phyloP scores from a whole-genome alignment of 2,888 invertebrate genomes.

The Clivina fossor region DNA sequence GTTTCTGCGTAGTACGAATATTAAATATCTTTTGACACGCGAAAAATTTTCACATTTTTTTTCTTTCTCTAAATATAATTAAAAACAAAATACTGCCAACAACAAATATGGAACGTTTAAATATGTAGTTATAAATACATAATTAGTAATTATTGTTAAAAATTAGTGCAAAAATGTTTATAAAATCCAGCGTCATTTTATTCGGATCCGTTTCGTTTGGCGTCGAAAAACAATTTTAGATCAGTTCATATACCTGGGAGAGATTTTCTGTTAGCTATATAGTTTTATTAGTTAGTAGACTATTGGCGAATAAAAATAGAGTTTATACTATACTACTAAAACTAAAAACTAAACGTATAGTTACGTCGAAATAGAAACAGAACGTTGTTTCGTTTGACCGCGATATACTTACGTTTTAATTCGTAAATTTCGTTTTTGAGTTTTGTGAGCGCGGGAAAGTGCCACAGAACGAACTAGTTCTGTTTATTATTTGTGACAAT shows the following conservation, averaged over 20 bases:
- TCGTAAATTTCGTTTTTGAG: conserved; percentile 16
- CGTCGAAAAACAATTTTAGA: conserved; percentile 31
- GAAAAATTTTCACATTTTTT: conserved; percentile 13
- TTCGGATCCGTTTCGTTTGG: too few relatives aligned
- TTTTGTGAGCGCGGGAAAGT: conserved; percentile 28
- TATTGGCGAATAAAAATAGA: conserved; percentile 29
- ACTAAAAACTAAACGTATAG: too few relatives aligned
- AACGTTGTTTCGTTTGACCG: too few relatives aligned
- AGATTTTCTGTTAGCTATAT: too few relatives aligned
- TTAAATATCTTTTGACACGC: conserved; percentile 15
- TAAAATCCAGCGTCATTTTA: too few relatives aligned
- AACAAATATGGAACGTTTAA: neutral
- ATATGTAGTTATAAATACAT: neutral
- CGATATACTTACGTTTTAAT: conserved; percentile 12
- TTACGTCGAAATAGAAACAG: too few relatives aligned
- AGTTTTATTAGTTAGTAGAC: too few relatives aligned
- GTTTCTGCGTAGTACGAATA: conserved; percentile 20
- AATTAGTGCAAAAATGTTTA: too few relatives aligned
- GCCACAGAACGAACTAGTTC: conserved; percentile 17
- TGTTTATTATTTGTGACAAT: conserved; percentile 24
- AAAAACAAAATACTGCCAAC: too few relatives aligned
- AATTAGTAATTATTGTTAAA: neutral
- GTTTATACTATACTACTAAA: too few relatives aligned
- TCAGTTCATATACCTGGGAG: conserved; percentile 26
- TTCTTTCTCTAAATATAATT: too few relatives aligned